These are phyloP conservation scores for Helarctos malayanus DNA, from an alignment of 2,797 vertebrate genomes.

Conservation along the genomic window DNA sequence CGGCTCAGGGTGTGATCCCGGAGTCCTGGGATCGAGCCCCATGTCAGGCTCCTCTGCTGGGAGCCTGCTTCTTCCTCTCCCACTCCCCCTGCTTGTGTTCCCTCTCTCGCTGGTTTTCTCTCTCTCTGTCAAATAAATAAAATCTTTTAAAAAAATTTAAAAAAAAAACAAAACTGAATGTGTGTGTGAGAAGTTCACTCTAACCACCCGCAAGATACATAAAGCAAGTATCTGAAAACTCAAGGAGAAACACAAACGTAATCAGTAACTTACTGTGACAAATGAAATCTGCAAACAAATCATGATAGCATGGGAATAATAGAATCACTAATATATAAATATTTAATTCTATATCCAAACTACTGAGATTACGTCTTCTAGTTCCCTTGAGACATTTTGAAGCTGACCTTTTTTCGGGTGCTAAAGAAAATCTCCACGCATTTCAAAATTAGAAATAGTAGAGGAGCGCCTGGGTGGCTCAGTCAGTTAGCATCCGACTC, in stretches of 20 bases:
- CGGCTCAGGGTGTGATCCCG: too few relatives aligned
- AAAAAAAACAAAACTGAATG: not conserved
- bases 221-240: not conserved
- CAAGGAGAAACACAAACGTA: not conserved
- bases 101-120: too few relatives aligned
- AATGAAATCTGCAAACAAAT: not conserved
- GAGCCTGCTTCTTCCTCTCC: too few relatives aligned
- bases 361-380: not conserved
- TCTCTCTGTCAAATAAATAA: too few relatives aligned
- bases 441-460: slow-evolving; percentile 1
- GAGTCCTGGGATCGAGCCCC: too few relatives aligned
- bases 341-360: not conserved
- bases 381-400: not conserved
- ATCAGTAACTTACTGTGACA: not conserved
- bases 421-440: not conserved
- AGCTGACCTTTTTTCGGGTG: not conserved
- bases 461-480: not conserved
- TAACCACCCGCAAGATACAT: not conserved
- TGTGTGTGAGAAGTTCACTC: not conserved
- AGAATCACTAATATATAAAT: not conserved
- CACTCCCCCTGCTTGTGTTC: too few relatives aligned
- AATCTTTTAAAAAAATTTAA: too few relatives aligned
- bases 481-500: not conserved
- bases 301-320: not conserved
- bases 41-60: too few relatives aligned